phyloP scores from a whole-genome alignment of 1,140 invertebrate species.

The Metopolophium dirhodum region DNA sequence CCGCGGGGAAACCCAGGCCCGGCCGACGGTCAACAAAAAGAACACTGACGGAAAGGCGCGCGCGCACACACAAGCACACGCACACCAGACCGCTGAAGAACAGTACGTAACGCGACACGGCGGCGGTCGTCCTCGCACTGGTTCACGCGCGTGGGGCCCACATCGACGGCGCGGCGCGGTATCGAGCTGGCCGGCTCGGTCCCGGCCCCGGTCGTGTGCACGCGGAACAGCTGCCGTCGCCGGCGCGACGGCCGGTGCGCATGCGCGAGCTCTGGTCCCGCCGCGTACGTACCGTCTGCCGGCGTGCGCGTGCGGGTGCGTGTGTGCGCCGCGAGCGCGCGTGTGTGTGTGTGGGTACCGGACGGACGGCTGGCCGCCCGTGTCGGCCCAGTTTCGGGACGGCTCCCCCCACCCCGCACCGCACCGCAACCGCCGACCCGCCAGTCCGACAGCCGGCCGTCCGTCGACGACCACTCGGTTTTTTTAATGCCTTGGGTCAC shows the following conservation, averaged over 20 bases:
- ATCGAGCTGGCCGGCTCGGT: slow-evolving; percentile 56
- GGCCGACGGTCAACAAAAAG: neutral
- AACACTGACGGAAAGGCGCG: no score
- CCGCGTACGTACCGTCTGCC: slow-evolving; percentile 20
- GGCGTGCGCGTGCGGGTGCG: neutral
- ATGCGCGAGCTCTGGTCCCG: slow-evolving; percentile 52
- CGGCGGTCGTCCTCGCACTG: slow-evolving; percentile 50
- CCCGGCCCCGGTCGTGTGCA: slow-evolving; percentile 51
- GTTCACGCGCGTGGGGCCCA: slow-evolving; percentile 46
- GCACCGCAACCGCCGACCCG: neutral
- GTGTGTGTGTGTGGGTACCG: slow-evolving; percentile 16
- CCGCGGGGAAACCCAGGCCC: neutral
- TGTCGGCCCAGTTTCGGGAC: slow-evolving; percentile 55
- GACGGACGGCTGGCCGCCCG: slow-evolving; percentile 2
- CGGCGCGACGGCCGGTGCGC: neutral
- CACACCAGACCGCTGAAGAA: neutral
- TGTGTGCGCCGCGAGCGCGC: neutral
- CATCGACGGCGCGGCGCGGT: slow-evolving; percentile 39
- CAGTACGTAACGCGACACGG: slow-evolving; percentile 27
- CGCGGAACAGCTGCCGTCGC: slow-evolving; percentile 45
- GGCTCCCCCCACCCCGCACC: neutral
- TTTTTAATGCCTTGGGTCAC: neutral
- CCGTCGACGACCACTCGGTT: slow-evolving; percentile 18
- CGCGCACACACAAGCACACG: neutral
- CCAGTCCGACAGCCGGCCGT: neutral